Evolutionary conservation across 2,888 invertebrate genomes (phyloP), one percentile per base, ranked within the genome.

Genomic region (Apamea sordens): DNA sequence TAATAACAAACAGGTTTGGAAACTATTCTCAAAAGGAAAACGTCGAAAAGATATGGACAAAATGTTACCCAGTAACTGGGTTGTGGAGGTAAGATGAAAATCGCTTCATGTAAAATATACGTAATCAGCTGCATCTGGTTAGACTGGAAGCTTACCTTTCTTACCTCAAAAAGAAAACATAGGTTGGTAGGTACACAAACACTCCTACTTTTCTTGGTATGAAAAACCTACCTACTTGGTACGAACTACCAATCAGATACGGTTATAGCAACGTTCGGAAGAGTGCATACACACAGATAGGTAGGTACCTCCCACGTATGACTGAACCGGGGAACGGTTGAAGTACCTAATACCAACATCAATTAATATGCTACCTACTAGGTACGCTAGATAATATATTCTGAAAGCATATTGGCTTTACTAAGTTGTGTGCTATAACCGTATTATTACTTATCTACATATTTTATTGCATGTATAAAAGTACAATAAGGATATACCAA

Each of bases 301-400:
- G n/a, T 41, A 36, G 3, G 47, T 41, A 41, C 6, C 41, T 36
- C 44, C 50, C 56, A 68, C 67, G 24, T 59, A 56, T 28, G 15
- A 32, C 41, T 32, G 28, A 65, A 50, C 11, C 44, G 53, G n/a
- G 41, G 41, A 50, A n/a, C 44, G 5, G 7, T 18, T 36, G 24
- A 47, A 18, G 36, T 28, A n/a, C n/a, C n/a, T n/a, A 78, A 78
- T 84, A 63, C 77, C 50, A 80, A 77, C 44, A 21, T 28, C 5
- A 6, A 68, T 24, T 67, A 53, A 24, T 61, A 72, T 44, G 36
- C 21, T 64, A 56, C 24, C 15, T 28, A 78, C 2, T 61, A 28
- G 7, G 7, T 32, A 11, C 28, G 28, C 41, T n/a, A 32, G 64
- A 36, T 77, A 77, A 63, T 63, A 50, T 76, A 61, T 73, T 47